Conservation (phyloP, 2,113 vertebrate genomes). For the Hemiprocne comata region DNA sequence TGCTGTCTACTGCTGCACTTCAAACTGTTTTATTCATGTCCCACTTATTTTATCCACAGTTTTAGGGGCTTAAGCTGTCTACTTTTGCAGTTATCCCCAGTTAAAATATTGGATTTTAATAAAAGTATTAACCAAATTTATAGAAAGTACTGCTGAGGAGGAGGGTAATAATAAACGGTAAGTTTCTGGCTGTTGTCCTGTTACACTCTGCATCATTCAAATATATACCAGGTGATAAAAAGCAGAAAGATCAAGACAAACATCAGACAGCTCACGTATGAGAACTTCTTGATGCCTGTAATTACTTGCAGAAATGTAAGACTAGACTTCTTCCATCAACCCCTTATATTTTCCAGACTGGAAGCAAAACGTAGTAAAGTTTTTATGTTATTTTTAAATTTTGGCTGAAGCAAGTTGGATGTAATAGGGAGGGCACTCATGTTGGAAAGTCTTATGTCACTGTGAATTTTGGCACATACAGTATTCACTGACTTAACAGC, state of each 20-base stretch:
- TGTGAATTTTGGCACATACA: slow-evolving; percentile 60
- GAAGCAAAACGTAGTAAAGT: slow-evolving; percentile 40
- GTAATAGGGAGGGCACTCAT: slow-evolving; percentile 52
- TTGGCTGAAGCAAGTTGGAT: slow-evolving; percentile 60
- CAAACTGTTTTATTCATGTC: background rate
- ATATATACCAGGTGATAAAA: background rate
- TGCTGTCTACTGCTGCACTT: background rate
- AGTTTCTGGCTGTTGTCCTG: background rate
- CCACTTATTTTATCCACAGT: background rate
- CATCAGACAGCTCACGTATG: background rate
- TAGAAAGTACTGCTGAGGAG: background rate
- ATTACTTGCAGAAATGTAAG: background rate
- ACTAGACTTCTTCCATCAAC: slow-evolving; percentile 1
- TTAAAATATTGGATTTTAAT: background rate
- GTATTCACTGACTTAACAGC: slow-evolving; percentile 48
- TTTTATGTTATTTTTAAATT: slow-evolving; percentile 69
- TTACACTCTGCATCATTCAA: background rate
- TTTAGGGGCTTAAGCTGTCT: background rate
- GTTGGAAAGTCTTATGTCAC: slow-evolving; percentile 78
- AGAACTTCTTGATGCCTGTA: background rate
- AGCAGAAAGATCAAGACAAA: background rate
- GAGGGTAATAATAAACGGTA: background rate
- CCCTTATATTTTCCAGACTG: slow-evolving; percentile 50
- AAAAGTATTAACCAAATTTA: background rate
- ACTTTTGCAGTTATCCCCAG: background rate